Conservation (phyloP, 1,140 invertebrate genomes). For the Leptinotarsa defecta region DNA sequence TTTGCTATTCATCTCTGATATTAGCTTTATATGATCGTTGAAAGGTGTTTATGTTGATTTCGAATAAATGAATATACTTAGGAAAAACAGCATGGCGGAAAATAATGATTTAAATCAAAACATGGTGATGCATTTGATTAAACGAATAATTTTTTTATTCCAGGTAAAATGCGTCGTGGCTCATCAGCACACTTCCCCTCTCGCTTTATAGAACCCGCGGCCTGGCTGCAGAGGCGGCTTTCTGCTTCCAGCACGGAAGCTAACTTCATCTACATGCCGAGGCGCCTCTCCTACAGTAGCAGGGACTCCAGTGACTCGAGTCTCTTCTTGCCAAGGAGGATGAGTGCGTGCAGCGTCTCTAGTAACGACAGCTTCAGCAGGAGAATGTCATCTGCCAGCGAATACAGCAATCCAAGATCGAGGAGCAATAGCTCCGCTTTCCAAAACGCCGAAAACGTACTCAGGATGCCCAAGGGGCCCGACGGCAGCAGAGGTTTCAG, state of each 20-base stretch:
- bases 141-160: background rate
- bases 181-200: slow-evolving; percentile 63
- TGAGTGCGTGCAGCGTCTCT: slow-evolving; percentile 62
- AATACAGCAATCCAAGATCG: slow-evolving; percentile 57
- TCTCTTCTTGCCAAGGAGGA: slow-evolving; percentile 60
- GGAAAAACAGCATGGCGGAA: no score
- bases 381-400: slow-evolving; percentile 61
- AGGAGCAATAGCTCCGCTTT: slow-evolving; percentile 62
- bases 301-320: slow-evolving; percentile 63
- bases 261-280: slow-evolving; percentile 63
- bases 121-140: no score
- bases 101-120: no score
- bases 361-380: slow-evolving; percentile 58
- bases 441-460: slow-evolving; percentile 67
- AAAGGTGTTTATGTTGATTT: no score
- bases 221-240: slow-evolving; percentile 67
- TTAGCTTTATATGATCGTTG: no score
- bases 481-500: slow-evolving; percentile 82
- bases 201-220: slow-evolving; percentile 62
- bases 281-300: slow-evolving; percentile 62
- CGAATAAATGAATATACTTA: no score
- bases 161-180: slow-evolving; percentile 58
- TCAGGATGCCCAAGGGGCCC: slow-evolving; percentile 81
- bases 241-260: slow-evolving; percentile 64
- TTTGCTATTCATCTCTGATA: no score